phyloP scores from a whole-genome alignment of 1,140 invertebrate genomes.

The Calycopis cecrops region DNA sequence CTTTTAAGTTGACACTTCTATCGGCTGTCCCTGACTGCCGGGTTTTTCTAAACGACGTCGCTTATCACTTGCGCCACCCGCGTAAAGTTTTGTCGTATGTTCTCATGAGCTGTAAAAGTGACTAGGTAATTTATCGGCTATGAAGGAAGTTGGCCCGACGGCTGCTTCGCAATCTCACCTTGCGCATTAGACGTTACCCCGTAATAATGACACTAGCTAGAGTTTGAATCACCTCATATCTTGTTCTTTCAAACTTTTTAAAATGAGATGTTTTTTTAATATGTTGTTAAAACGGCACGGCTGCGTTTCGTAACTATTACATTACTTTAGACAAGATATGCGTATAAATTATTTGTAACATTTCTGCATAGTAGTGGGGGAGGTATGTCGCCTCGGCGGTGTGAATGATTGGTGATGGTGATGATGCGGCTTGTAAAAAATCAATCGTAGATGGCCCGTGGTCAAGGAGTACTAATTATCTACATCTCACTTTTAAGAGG shows the following conservation, averaged over 20 bases:
- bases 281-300: neutral
- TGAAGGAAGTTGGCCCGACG: slow-evolving; percentile 56
- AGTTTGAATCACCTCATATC: slow-evolving; percentile 8
- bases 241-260: neutral
- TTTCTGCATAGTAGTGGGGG: no score
- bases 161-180: slow-evolving; percentile 49
- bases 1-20: no score
- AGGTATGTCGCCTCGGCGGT: no score
- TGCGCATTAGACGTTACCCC: slow-evolving; percentile 26
- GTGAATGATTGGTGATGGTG: no score
- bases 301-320: no score
- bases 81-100: slow-evolving; percentile 56
- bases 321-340: no score
- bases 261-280: neutral
- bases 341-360: no score
- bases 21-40: no score
- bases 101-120: slow-evolving; percentile 63
- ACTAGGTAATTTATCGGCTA: slow-evolving; percentile 70
- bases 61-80: slow-evolving; percentile 29
- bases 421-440: no score
- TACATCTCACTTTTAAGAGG: no score
- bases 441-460: no score
- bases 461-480: no score
- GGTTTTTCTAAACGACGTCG: neutral
- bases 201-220: slow-evolving; percentile 25